Evolutionary conservation across 2,797 vertebrate genomes (phyloP).

Genomic region (Psittacula echo): DNA sequence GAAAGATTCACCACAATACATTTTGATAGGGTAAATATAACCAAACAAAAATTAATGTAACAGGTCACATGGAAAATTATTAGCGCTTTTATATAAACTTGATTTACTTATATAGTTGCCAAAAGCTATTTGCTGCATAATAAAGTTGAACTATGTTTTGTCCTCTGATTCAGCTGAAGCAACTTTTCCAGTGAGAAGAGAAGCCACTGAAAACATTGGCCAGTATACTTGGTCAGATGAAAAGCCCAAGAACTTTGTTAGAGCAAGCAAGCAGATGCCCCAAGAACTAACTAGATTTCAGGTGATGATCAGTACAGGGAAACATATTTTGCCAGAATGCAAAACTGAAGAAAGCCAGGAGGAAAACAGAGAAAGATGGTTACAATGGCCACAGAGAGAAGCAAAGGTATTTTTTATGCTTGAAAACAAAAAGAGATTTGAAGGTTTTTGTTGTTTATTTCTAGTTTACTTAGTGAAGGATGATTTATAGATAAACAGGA

Average conservation of each 20-base stretch:
- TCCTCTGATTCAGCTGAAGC: neutral
- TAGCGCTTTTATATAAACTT: constrained; percentile 20
- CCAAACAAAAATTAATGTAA: neutral
- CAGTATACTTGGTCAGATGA: neutral
- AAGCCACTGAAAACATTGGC: neutral
- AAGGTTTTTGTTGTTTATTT: neutral
- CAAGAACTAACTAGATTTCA: neutral
- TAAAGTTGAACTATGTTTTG: constrained; percentile 12
- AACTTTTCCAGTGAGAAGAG: neutral
- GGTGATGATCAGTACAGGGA: neutral
- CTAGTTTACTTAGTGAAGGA: neutral
- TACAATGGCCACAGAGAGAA: neutral
- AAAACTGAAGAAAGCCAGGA: neutral
- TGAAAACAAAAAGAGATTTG: neutral
- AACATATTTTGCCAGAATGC: neutral
- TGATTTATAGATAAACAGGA: neutral
- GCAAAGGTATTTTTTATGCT: neutral
- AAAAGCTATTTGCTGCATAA: constrained; percentile 39
- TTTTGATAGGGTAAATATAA: neutral
- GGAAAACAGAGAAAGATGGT: neutral
- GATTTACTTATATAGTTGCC: neutral
- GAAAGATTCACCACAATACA: neutral
- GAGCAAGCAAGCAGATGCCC: neutral
- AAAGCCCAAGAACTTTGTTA: neutral
- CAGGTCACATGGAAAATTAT: constrained; percentile 8